phyloP scores from a whole-genome alignment of 2,113 vertebrate genomes.

The Amblyornis subalaris region DNA sequence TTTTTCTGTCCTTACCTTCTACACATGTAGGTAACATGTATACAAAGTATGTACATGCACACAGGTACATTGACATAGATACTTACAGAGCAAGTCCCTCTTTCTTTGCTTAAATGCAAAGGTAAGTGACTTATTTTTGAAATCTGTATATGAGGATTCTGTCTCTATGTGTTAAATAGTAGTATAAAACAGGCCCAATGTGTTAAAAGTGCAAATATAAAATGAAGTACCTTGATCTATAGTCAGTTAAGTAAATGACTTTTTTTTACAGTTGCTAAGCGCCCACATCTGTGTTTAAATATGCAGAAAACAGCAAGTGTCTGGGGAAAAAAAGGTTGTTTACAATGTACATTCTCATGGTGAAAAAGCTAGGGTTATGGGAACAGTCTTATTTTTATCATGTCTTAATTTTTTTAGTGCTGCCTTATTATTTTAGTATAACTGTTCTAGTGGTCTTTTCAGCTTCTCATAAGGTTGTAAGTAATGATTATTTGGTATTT shows the following conservation, averaged over 20 bases:
- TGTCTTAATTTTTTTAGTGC: background rate
- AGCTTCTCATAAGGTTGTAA: background rate
- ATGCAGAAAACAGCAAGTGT: background rate
- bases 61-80: background rate
- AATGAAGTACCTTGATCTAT: background rate
- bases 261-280: constrained; percentile 21
- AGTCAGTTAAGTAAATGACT: background rate
- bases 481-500: background rate
- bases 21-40: background rate
- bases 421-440: background rate
- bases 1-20: background rate
- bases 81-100: background rate
- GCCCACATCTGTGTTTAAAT: constrained; percentile 22
- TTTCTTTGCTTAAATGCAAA: background rate
- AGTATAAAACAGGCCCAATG: background rate
- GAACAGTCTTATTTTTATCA: background rate
- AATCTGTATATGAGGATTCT: background rate
- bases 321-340: background rate
- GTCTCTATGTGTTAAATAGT: background rate
- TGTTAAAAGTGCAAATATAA: background rate
- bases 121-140: background rate
- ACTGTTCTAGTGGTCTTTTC: background rate
- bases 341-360: background rate
- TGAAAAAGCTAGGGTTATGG: background rate
- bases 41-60: background rate